A percentile compares a stretch with the other conserved stretches of the same genome.
Conservation (phyloP, 2,888 invertebrate genomes). For the Stomorhina lunata region DNA sequence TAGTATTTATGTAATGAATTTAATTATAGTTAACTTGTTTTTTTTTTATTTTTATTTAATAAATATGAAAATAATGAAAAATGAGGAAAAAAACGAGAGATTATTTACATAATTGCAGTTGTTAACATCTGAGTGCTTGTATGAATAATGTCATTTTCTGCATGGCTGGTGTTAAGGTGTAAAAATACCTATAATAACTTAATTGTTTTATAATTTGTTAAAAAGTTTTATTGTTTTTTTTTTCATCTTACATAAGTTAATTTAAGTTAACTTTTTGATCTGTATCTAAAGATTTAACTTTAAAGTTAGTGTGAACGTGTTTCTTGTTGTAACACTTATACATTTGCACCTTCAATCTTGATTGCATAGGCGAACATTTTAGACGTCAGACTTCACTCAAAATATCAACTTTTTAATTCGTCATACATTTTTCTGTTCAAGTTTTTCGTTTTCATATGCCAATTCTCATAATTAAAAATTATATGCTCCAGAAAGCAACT, state of each 20-base stretch:
- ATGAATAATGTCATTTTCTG: not conserved
- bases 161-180: too few relatives aligned
- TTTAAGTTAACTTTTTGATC: too few relatives aligned
- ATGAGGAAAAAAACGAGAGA: not conserved
- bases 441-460: not conserved
- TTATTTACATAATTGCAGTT: not conserved
- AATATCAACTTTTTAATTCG: not conserved
- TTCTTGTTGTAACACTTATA: too few relatives aligned
- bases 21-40: conserved; percentile 21
- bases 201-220: too few relatives aligned
- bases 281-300: too few relatives aligned
- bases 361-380: too few relatives aligned
- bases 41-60: not conserved
- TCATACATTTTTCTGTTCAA: not conserved
- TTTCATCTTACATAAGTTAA: too few relatives aligned
- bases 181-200: too few relatives aligned
- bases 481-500: conserved; percentile 9
- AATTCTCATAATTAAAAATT: conserved; percentile 35
- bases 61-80: not conserved
- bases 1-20: conserved; percentile 20
- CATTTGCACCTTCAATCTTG: too few relatives aligned
- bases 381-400: not conserved
- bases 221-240: too few relatives aligned
- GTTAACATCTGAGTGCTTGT: not conserved
- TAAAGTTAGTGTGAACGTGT: too few relatives aligned